Base-by-base conservation (phyloP, 2,888 invertebrate genomes). In the Aradus depressus region DNA sequence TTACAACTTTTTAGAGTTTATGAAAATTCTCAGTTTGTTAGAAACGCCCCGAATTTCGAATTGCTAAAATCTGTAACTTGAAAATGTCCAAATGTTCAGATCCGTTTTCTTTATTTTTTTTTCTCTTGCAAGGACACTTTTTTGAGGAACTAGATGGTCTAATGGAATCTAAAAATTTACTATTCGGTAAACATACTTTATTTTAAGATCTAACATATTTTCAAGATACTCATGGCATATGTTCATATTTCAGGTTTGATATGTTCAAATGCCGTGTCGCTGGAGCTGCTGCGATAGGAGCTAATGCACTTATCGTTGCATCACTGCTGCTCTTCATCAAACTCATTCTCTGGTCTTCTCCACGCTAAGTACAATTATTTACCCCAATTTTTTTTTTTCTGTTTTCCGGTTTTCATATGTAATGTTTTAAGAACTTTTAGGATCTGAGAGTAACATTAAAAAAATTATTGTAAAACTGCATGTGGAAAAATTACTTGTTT, bases 221-320 rank as follows among this genome's bases (percentile, higher is more conserved):
- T n/a, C n/a, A n/a, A n/a, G n/a, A n/a, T n/a, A n/a, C n/a, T n/a
- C n/a, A n/a, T n/a, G n/a, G n/a, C n/a, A n/a, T n/a, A n/a, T n/a
- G n/a, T n/a, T n/a, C n/a, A n/a, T 55, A 44, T 66, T 63, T 12
- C 61, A 72, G 74, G 58, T 87, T 83, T 57, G 88, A 92, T 67
- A 86, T 89, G 79, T 86, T 92, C 65, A 89, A 86, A 64, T 96
- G 95, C 65, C 77, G 95, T 26, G 70, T 93, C 57, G 93, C 93
- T 0, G 89, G 85, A 19, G 89, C 88, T 0, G 74, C 80, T 1
- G 74, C 75, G 1, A 66, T 81, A 51, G 76, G 80, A 62, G 75
- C 75, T 39, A 84, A 77, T 63, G 65, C 65, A 61, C 48, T 68
- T 37, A 53, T 70, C 32, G 25, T 58, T 21, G 10, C 41, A 44